phyloP scores from a whole-genome alignment of 2,797 vertebrate species.

The Lophius americanus region DNA sequence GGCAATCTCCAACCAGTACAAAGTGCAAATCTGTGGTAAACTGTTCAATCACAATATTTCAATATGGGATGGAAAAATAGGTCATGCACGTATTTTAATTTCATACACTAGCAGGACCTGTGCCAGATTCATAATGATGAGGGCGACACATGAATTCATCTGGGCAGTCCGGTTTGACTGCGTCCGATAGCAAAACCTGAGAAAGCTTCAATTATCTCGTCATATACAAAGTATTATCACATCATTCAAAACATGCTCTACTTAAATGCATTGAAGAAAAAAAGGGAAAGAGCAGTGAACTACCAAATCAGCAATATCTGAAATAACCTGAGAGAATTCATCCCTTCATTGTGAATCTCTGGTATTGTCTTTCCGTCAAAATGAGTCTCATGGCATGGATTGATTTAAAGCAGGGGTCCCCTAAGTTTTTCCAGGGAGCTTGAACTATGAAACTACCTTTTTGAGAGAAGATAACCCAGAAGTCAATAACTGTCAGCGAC shows the following conservation, averaged over 20 bases:
- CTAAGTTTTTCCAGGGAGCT: not conserved
- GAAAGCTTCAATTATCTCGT: constrained; percentile 26
- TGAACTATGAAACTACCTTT: too few relatives aligned
- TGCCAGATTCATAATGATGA: not conserved
- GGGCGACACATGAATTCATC: constrained; percentile 32
- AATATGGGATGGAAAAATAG: not conserved
- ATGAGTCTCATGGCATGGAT: not conserved
- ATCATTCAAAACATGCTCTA: not conserved
- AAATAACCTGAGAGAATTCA: not conserved
- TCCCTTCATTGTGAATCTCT: not conserved
- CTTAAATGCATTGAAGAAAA: not conserved
- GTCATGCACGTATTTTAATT: constrained; percentile 12
- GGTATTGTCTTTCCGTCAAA: not conserved
- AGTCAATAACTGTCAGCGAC: too few relatives aligned
- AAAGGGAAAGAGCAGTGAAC: not conserved
- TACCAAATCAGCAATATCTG: not conserved
- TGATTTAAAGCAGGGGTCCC: not conserved
- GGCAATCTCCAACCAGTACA: constrained; percentile 6
- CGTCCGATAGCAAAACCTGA: constrained; percentile 49
- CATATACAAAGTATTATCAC: constrained; percentile 13
- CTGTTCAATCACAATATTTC: not conserved
- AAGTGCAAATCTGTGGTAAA: not conserved
- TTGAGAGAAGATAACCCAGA: too few relatives aligned
- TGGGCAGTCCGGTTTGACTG: constrained; percentile 29
- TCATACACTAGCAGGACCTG: constrained; percentile 28